Conservation (phyloP, 2,113 vertebrate genomes). For the Leptodactylus fuscus region DNA sequence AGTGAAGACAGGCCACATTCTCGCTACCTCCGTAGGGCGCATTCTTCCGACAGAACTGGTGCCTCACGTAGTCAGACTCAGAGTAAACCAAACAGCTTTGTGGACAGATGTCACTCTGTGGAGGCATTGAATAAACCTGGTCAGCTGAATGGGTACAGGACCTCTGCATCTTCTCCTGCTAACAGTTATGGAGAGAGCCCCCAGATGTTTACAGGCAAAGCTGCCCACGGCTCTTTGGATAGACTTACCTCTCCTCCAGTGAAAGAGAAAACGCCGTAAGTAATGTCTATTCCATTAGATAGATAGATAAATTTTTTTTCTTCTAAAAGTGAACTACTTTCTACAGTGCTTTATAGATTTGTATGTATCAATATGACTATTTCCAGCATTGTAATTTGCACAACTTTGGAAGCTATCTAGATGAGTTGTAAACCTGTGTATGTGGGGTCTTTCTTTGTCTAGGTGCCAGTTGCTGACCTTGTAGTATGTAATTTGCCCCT, state of each 20-base stretch:
- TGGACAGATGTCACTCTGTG: conserved; percentile 86
- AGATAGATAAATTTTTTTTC: no score
- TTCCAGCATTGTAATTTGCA: not conserved
- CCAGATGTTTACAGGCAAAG: conserved; percentile 77
- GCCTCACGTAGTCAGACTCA: conserved; percentile 67
- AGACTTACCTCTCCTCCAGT: conserved; percentile 78
- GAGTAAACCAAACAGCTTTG: conserved; percentile 57
- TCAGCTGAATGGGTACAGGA: conserved; percentile 65
- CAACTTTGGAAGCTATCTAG: no score
- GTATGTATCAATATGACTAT: not conserved
- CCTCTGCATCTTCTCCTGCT: conserved; percentile 68
- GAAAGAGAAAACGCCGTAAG: conserved; percentile 84
- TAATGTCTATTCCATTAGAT: conserved; percentile 8
- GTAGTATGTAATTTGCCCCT: no score
- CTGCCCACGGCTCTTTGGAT: conserved; percentile 68
- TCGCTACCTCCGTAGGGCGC: conserved; percentile 88
- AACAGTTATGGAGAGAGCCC: conserved; percentile 71
- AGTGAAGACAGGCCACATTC: conserved; percentile 81
- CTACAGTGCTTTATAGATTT: not conserved
- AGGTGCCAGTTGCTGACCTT: no score
- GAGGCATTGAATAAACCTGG: conserved; percentile 79
- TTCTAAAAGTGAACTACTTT: not conserved
- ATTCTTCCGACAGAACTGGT: conserved; percentile 87
- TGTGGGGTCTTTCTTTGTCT: no score
- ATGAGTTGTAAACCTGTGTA: no score